Base-by-base conservation (phyloP, 1,140 invertebrate species). In the Leptopilina clavipes region DNA sequence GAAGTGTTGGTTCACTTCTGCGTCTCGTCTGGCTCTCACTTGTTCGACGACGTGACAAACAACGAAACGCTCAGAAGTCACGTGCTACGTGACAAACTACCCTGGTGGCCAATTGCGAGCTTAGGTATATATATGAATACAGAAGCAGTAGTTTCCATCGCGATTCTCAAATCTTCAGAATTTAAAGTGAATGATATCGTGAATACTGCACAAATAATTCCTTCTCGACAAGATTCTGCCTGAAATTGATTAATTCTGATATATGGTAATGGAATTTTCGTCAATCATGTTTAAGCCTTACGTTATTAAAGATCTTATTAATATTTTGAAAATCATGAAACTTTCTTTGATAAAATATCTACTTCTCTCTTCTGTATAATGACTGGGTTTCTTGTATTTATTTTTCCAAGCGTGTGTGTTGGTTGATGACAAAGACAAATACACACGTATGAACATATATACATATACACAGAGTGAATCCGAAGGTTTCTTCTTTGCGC, bases 81-180 rank as follows among this genome's bases (percentile, higher is more conserved):
- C 89, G 89, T 86, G 86, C 85, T 90, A 89, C 89, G 89, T 90
- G 89, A 90, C 86, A 81, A 90, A 90, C 88, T 88, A 90, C 88
- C 86, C 87, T 85, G 76, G 79, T 65, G 88, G 88, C 89, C 90
- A 90, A 90, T 90, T 83, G 82, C 37, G 9, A 40, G 7, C 37
- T 40, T 40, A 0, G 37, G 2, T 7, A 40, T 40, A 40, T 40
- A 40, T 40, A 40, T 2, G 25, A 31, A 31, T 40, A 80, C 73
- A 54, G 59, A 22, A 31, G 25, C 73, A 31, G 59, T 65, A 65
- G 59, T 65, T 65, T 65, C 9, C 56, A 10, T 59, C 56, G 11
- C 11, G 11, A 14, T 17, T 17, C 54, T 59, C 18, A 19, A 18
- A 59, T 59, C 11, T 40, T 40, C 37, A 40, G n/a, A n/a, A n/a